Base-by-base conservation (phyloP, 2,797 vertebrate species). In the Typhlichthys eigenmanni region DNA sequence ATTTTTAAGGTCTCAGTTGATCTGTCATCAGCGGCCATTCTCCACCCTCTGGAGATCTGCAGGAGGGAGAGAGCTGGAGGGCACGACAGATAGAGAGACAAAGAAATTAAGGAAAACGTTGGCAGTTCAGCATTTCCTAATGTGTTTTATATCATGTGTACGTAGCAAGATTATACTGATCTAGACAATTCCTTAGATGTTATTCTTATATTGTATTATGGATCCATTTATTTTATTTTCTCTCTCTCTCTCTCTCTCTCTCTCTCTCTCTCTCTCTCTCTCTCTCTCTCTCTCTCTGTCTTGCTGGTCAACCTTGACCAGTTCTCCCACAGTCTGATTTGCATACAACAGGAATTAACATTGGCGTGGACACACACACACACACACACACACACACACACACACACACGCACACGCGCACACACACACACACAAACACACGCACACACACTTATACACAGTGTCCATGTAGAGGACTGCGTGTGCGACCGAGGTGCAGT, bases 1-100 rank as follows among this genome's bases (percentile, higher is more conserved):
- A 52, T 82, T 84, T 87, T 79, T 76, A 61, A 74, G 62, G 58
- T 69, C 63, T 69, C 79, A 64, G 62, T 82, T 74, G 47, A 61
- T 79, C 64, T 58, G 64, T 81, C 74, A 54, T 78, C 29, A 52
- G 13, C 6, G 32, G 62, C 66, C 72, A 43, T 65, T 76, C 68
- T 60, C 58, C 61, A 58, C 32, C 14, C 55, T 58, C 48, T 72
- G 50, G 60, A 47, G 58, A 49, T 66, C 67, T 60, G 64, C 47
- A 57, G 66, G 53, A 72, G 34, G 17, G 19, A 60, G 47, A 63
- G 14, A 45, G 29, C 49, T 29, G 54, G 17, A 65, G 49, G 32
- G 57, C 17, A 24, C 16, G 38, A 45, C 10, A 68, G 60, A 60
- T 19, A 43, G 43, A 60, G 29, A 69, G 7, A 34, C 38, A 38